phyloP scores from a whole-genome alignment of 1,140 invertebrate genomes.

The Macrosteles quadrilineatus region DNA sequence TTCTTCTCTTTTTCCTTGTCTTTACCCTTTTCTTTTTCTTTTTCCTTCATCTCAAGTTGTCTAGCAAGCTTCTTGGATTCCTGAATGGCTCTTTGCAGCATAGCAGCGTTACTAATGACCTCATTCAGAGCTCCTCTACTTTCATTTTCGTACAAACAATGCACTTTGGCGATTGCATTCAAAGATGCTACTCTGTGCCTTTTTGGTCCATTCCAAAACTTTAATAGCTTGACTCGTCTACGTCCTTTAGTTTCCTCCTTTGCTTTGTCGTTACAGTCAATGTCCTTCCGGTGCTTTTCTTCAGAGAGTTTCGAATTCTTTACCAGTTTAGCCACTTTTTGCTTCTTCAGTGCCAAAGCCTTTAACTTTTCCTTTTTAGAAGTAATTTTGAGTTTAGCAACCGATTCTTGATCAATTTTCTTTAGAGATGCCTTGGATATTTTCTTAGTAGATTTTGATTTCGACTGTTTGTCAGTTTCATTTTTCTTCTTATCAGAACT shows the following conservation, averaged over 20 bases:
- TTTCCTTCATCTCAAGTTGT: constrained; percentile 20
- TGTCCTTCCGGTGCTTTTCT: constrained; percentile 29
- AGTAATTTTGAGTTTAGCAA: neutral
- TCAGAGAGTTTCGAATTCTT: constrained; percentile 35
- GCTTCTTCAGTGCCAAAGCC: constrained; percentile 30
- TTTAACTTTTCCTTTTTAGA: constrained; percentile 29
- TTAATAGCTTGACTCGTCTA: constrained; percentile 55
- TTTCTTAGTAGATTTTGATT: constrained; percentile 10
- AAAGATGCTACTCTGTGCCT: constrained; percentile 82
- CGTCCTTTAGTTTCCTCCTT: constrained; percentile 44
- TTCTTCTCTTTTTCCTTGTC: constrained; percentile 1
- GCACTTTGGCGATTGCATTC: constrained; percentile 89
- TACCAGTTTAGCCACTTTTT: constrained; percentile 21
- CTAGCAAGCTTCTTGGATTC: constrained; percentile 11
- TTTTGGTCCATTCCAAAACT: constrained; percentile 70
- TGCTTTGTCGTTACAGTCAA: constrained; percentile 16
- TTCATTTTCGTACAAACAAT: constrained; percentile 89
- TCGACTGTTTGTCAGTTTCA: constrained; percentile 14
- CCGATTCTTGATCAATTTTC: constrained; percentile 3
- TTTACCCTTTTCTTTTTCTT: constrained; percentile 28
- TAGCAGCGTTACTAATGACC: constrained; percentile 30
- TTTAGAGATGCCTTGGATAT: constrained; percentile 12
- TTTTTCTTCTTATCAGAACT: constrained; percentile 15
- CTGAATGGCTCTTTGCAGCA: neutral
- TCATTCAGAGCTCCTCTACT: constrained; percentile 49